These are phyloP conservation scores for Drosophila meridionalis DNA, from an alignment of 2,888 invertebrate genomes.

Conservation along the genomic window DNA sequence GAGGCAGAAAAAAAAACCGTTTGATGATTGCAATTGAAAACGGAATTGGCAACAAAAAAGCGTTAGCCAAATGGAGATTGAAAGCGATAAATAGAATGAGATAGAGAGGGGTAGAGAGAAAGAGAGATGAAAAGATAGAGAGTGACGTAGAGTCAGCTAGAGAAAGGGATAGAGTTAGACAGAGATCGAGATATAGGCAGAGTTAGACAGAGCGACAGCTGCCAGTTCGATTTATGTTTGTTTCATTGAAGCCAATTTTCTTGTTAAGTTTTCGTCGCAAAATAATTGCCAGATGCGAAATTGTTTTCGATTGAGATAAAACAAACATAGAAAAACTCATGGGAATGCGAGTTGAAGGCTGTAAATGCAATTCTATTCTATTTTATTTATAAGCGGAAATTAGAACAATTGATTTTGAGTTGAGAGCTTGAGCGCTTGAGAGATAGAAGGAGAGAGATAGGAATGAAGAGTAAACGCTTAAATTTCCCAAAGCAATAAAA, in stretches of 20 bases:
- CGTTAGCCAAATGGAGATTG: constrained; percentile 22
- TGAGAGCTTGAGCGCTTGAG: not conserved
- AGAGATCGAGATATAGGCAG: not conserved
- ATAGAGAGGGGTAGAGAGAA: not conserved
- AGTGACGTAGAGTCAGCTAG: not conserved
- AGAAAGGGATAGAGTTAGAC: not conserved
- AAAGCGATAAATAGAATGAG: constrained; percentile 15
- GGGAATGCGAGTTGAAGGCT: constrained; percentile 39
- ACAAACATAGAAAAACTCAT: constrained; percentile 32
- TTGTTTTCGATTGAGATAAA: constrained; percentile 56
- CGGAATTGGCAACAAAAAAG: constrained; percentile 52
- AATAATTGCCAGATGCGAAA: constrained; percentile 72
- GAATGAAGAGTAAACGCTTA: not conserved
- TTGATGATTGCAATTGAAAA: constrained; percentile 71
- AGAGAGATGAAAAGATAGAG: not conserved
- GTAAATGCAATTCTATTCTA: constrained; percentile 3
- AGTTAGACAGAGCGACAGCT: constrained; percentile 8
- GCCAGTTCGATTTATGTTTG: constrained; percentile 61
- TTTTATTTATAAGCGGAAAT: constrained; percentile 52
- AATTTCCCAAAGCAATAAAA: constrained; percentile 38
- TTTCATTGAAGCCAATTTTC: constrained; percentile 72
- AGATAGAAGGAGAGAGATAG: not conserved
- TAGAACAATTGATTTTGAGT: constrained; percentile 47
- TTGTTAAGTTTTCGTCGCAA: constrained; percentile 56
- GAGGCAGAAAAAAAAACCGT: constrained; percentile 20